A percentile compares a stretch with the other conserved stretches of the same genome.
phyloP scores from a whole-genome alignment of 2,888 invertebrate genomes.

The Eupithecia dodoneata region DNA sequence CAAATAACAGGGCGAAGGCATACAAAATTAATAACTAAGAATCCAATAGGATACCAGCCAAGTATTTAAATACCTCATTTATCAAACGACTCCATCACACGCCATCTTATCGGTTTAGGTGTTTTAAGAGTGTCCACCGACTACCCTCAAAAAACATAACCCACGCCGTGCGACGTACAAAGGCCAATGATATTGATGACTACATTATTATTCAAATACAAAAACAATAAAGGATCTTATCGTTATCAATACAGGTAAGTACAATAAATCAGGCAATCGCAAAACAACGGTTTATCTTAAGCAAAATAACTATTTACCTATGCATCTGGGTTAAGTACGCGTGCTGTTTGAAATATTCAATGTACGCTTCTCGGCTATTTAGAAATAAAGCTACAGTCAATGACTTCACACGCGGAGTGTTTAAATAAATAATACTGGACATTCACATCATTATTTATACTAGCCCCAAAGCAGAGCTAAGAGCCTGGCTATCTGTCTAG shows the following conservation, averaged over 20 bases:
- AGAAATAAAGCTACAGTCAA: not conserved
- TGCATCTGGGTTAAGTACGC: slow-evolving; percentile 15
- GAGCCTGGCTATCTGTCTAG: no score
- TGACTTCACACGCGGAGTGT: not conserved
- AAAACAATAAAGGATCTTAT: not conserved
- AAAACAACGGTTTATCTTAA: slow-evolving; percentile 13
- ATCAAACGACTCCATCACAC: no score
- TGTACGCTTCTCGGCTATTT: not conserved
- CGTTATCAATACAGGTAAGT: not conserved
- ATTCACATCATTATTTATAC: not conserved
- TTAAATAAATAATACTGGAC: not conserved
- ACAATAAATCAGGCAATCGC: slow-evolving; percentile 6
- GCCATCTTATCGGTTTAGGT: not conserved
- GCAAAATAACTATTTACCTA: slow-evolving; percentile 13
- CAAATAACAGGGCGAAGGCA: no score
- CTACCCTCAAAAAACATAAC: not conserved
- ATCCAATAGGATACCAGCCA: no score
- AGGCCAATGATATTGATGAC: no score
- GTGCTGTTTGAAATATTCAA: slow-evolving; percentile 1
- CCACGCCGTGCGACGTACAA: no score
- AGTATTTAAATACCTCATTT: no score
- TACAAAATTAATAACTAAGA: no score
- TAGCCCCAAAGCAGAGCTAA: not conserved
- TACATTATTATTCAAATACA: not conserved
- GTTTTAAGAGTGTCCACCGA: not conserved